Base-by-base conservation (phyloP, 2,113 vertebrate species). In the Poeciliopsis turrubarensis region DNA sequence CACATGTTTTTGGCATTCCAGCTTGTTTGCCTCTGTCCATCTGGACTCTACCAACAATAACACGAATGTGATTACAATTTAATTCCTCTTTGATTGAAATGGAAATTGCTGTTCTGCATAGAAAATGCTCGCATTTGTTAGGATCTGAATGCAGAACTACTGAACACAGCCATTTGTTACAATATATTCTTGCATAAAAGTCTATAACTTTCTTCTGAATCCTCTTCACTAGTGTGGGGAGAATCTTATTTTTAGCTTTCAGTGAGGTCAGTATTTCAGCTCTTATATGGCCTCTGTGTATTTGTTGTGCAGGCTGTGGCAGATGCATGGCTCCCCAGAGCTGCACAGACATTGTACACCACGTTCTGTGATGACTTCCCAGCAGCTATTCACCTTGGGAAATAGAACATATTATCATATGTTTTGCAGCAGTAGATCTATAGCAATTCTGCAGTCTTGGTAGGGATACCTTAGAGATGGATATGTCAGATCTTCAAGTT, bases 101-200 rank as follows among this genome's bases (percentile, higher is more conserved):
- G 57, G 34, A 66, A 72, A 72, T 61, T 71, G 26, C 30, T 51
- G 13, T 57, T 64, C 63, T 79, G 65, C 51, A 25, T 72, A 60
- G 29, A 25, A 29, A 39, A 25, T 60, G n/a, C 25, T 60, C 3
- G 17, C 72, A 41, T 75, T 44, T 15, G 37, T 78, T 81, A 65
- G 37, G 32, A 77, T 30, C 44, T 65, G 39, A 17, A n/a, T 37
- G 29, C 15, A 31, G 5, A 64, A 64, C 62, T 7, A 37, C 34
- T 19, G 8, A 13, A 1, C 62, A 13, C 51, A n/a, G 25, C 51
- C 51, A 25, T 57, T 57, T n/a, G 19, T n/a, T 57, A 10, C 25
- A n/a, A n/a, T 4, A 57, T 57, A n/a, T 57, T 57, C 51, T 57
- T 54, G 19, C 25, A 8, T n/a, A n/a, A 57, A 57, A n/a, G 22